Base-by-base conservation (phyloP, 2,797 vertebrate genomes). In the Silurus lanzhouensis region DNA sequence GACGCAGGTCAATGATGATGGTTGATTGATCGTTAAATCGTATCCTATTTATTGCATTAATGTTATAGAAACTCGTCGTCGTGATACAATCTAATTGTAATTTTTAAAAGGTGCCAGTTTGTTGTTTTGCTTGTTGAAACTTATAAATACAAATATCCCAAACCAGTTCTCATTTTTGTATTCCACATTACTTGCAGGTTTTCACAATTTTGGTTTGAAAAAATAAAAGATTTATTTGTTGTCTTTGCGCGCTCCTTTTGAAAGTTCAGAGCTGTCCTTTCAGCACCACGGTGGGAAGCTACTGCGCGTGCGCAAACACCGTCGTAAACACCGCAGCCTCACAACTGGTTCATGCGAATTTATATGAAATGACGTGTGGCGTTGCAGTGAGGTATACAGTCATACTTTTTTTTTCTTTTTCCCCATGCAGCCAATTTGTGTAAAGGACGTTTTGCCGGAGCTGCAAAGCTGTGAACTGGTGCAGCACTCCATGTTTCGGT, bases 401-500 rank as follows among this genome's bases (percentile, higher is more conserved):
- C 0, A 17, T 76, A 8, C 1, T 57, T 20, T 20, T 2, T 20
- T 19, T 77, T 22, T 15, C 7, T 76, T 13, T 67, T 8, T 88
- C 57, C 38, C 88, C 82, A 71, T 63, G 64, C 93, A 97, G 96
- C 90, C 90, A 0, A 55, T 93, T 66, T 96, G 96, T 0, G 88
- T 96, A 84, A 94, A 88, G 79, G 93, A 95, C 3, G 87, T 95
- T 48, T 87, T 92, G 61, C 94, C 95, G 0, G 89, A 96, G 83
- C 94, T 94, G 70, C 92, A 88, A 89, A 96, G 94, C 93, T 97
- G 96, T 76, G 87, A 93, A 89, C 90, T 89, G 3, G 85, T 94
- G 72, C 92, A 91, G 0, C 94, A 95, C 7, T 31, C 85, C 0
- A 70, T 92, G 0, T 92, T 95, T 57, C 92, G 90, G 89, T 96